Conservation (phyloP, 2,113 vertebrate genomes). For the Microtus ochrogaster region DNA sequence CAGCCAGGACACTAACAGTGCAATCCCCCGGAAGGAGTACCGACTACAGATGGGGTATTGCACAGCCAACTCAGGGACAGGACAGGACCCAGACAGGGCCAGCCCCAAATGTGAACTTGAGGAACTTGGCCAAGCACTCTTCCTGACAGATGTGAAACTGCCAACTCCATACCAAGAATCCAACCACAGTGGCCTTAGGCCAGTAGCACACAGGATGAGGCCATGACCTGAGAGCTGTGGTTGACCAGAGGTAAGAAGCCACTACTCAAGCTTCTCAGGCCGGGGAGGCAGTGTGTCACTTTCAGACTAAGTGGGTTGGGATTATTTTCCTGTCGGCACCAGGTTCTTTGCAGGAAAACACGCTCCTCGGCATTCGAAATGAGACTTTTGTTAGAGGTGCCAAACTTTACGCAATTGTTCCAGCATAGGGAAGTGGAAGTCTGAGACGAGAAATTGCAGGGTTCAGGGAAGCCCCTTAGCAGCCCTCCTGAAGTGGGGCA, state of each 20-base stretch:
- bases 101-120: not conserved
- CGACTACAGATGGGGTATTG: not conserved
- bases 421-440: not conserved
- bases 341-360: not conserved
- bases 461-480: not conserved
- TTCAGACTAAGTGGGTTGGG: not conserved
- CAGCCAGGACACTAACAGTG: not conserved
- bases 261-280: not conserved
- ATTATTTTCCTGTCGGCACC: not conserved
- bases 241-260: not conserved
- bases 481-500: not conserved
- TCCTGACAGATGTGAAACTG: not conserved
- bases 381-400: not conserved
- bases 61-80: no score
- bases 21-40: not conserved
- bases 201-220: not conserved
- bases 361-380: not conserved
- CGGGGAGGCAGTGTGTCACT: not conserved
- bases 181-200: not conserved
- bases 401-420: not conserved
- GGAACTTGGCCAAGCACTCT: not conserved
- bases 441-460: not conserved
- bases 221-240: not conserved
- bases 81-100: not conserved
- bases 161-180: not conserved